phyloP scores from a whole-genome alignment of 1,140 invertebrate species.

The Philotrypesis tridentata region DNA sequence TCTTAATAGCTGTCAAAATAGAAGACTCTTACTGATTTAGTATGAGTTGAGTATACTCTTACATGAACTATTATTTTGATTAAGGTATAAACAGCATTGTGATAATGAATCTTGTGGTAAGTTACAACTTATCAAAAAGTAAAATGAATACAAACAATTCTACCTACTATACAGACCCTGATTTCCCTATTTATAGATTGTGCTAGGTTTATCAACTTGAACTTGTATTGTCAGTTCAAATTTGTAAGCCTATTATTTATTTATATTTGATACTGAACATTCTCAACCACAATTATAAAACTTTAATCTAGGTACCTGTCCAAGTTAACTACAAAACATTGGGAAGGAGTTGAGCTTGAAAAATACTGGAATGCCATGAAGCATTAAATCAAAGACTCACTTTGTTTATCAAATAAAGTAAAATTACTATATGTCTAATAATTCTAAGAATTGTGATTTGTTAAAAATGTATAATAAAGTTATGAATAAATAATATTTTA shows the following conservation, averaged over 20 bases:
- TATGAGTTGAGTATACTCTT: slow-evolving; percentile 42
- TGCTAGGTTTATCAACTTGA: background rate
- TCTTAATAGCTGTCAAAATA: slow-evolving; percentile 58
- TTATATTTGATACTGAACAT: too few species aligned
- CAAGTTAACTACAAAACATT: slow-evolving; percentile 67
- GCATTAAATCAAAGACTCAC: slow-evolving; percentile 17
- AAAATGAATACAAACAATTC: background rate
- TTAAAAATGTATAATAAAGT: slow-evolving; percentile 5
- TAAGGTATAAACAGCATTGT: slow-evolving; percentile 13
- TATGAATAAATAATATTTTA: background rate
- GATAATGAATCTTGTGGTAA: slow-evolving; percentile 44
- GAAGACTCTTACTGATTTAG: slow-evolving; percentile 54
- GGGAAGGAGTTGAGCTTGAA: slow-evolving; percentile 74
- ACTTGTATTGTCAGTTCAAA: background rate
- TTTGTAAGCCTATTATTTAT: too few species aligned
- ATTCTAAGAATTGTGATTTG: background rate
- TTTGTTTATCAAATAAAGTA: slow-evolving; percentile 11
- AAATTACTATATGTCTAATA: background rate
- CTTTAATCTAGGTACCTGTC: slow-evolving; percentile 67
- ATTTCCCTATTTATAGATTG: background rate
- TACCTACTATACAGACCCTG: background rate
- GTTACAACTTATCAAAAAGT: slow-evolving; percentile 24
- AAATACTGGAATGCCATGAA: slow-evolving; percentile 56
- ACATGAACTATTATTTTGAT: slow-evolving; percentile 40
- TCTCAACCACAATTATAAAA: slow-evolving; percentile 39